A percentile compares a stretch with the other conserved stretches of the same genome.
Evolutionary conservation across 2,888 invertebrate species (phyloP).

Genomic region (Lithophane leautieri): DNA sequence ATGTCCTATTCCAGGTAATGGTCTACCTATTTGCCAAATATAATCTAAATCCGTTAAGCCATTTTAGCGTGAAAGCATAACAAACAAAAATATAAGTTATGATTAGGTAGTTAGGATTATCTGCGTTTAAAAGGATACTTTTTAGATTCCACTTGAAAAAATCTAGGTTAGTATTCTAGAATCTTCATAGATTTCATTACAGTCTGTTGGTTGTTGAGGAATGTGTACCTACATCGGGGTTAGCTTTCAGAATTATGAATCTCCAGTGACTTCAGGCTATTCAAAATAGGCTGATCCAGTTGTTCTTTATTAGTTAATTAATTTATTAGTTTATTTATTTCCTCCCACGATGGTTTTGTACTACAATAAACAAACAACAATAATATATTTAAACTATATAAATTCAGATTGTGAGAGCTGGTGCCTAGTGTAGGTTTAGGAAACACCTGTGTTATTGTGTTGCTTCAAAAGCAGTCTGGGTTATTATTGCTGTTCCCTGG

Average conservation of each 20-base stretch:
- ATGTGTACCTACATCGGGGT: no score
- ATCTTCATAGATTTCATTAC: not conserved
- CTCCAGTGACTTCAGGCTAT: not conserved
- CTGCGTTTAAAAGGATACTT: not conserved
- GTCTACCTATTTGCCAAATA: no score
- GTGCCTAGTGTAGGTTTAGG: not conserved
- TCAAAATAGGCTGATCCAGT: not conserved
- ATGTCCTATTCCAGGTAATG: no score
- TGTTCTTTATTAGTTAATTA: not conserved
- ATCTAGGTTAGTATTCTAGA: not conserved
- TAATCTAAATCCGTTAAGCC: no score
- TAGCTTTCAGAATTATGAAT: not conserved
- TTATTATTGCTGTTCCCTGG: not conserved
- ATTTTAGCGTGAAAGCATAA: no score
- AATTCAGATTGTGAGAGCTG: not conserved
- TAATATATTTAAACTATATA: not conserved
- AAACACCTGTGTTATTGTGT: not conserved
- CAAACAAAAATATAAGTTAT: no score
- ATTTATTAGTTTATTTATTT: not conserved
- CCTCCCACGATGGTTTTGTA: not conserved
- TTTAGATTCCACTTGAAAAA: not conserved
- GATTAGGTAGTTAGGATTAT: not conserved
- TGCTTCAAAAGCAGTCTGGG: not conserved
- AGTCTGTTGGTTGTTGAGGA: no score
- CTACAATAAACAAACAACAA: not conserved